Evolutionary conservation across 2,888 invertebrate genomes (phyloP).

Genomic region (Podabrus alpinus): DNA sequence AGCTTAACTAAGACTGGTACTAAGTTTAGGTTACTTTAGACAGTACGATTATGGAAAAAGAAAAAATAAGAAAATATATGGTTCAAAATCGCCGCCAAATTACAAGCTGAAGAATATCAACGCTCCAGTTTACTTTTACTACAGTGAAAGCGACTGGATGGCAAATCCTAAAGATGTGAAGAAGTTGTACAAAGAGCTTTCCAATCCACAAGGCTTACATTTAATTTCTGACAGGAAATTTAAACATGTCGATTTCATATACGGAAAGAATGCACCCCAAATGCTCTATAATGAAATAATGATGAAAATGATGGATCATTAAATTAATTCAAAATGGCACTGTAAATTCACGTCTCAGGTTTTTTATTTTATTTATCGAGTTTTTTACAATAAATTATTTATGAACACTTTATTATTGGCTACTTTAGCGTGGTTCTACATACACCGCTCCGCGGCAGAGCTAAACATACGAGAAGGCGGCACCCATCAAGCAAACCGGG

Average conservation of each 20-base stretch:
- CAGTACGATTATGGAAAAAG: constrained; percentile 62
- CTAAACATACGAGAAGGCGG: no score
- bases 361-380: no score
- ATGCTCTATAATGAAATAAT: constrained; percentile 34
- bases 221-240: constrained; percentile 57
- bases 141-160: constrained; percentile 56
- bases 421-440: no score
- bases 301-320: constrained; percentile 25
- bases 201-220: constrained; percentile 57
- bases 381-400: no score
- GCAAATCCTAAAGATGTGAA: constrained; percentile 56
- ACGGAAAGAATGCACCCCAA: constrained; percentile 56
- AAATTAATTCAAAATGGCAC: not conserved
- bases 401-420: no score
- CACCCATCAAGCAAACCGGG: no score
- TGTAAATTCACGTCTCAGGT: no score
- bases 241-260: constrained; percentile 64
- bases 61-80: constrained; percentile 40
- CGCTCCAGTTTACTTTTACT: constrained; percentile 53
- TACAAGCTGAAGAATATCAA: constrained; percentile 51
- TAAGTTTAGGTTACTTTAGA: constrained; percentile 53
- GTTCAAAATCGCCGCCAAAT: constrained; percentile 46
- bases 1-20: not conserved
- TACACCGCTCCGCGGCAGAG: no score
- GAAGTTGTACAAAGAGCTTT: constrained; percentile 53